Base-by-base conservation (phyloP, 2,888 invertebrate genomes). In the Oxycera nigricornis region DNA sequence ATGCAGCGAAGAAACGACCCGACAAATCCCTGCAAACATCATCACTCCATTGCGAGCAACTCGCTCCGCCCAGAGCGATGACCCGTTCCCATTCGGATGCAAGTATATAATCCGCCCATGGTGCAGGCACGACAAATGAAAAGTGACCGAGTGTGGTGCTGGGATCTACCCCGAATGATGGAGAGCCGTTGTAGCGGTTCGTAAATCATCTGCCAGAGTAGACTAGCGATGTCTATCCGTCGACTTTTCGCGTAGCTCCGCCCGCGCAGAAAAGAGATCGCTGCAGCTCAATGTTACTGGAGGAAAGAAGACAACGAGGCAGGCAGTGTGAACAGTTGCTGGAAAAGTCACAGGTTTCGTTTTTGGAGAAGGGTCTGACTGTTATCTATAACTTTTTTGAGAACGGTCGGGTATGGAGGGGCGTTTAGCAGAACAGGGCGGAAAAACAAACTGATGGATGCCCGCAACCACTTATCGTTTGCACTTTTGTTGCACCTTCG, bases 151-250 rank as follows among this genome's bases (percentile, higher is more conserved):
- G 65, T 41, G n/a, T n/a, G n/a, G n/a, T 24, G 39, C 14, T 41
- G 2, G n/a, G 59, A 22, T n/a, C 24, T 46, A 31, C 24, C 52
- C 30, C 39, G 55, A 59, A 68, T 41, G 41, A 68, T 55, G 57
- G 73, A 72, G 55, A 55, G 52, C 70, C 52, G 31, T 55, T 28
- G 41, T 50, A 26, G 31, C 7, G 77, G 77, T 77, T 77, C 77
- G 79, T 79, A 79, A 79, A 79, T 79, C 79, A 79, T 78, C 73
- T 73, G 78, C n/a, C n/a, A 6, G 76, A 79, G 68, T 24, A 73
- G 76, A 73, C 73, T 1, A 22, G 14, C 22, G 1, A n/a, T 11
- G 46, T 79, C 6, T n/a, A 73, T 70, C 74, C 70, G 28, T 79
- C 77, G 30, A 79, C 70, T 78, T 78, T 59, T 75, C 11, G 7